phyloP scores from a whole-genome alignment of 2,888 invertebrate species.

The Drosophila picticornis region DNA sequence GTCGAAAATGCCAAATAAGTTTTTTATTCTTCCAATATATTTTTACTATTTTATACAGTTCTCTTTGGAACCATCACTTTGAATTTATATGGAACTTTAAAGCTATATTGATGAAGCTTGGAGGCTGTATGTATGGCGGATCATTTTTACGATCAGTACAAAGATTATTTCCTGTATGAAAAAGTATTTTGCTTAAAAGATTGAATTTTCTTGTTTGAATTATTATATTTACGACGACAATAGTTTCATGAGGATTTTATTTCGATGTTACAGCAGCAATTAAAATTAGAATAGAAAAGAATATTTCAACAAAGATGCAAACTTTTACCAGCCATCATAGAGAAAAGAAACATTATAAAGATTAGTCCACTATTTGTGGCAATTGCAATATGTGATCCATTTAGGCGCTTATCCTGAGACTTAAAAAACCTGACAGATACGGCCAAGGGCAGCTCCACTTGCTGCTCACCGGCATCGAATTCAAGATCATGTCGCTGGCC shows the following conservation, averaged over 20 bases:
- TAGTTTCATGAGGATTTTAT: background rate
- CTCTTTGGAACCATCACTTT: background rate
- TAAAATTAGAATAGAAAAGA: background rate
- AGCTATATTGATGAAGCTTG: background rate
- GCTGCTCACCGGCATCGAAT: constrained; percentile 75
- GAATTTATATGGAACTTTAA: background rate
- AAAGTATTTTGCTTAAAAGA: background rate
- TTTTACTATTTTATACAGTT: background rate
- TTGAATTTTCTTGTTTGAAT: background rate
- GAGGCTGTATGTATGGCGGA: background rate
- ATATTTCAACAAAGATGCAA: background rate
- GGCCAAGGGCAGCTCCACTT: constrained; percentile 78
- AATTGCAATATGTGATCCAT: background rate
- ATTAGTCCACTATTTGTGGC: background rate
- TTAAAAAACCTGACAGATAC: constrained; percentile 82
- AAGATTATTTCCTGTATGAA: background rate
- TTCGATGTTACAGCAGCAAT: background rate
- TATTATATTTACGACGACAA: background rate
- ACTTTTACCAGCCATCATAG: background rate
- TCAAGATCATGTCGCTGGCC: constrained; percentile 82
- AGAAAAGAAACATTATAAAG: background rate
- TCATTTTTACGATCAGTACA: background rate
- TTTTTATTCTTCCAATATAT: background rate
- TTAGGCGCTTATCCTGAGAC: constrained; percentile 28
- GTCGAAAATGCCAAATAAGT: background rate